A percentile compares a stretch with the other conserved stretches of the same genome.
These are phyloP conservation scores for Eulemur albifrons DNA, from an alignment of 2,797 vertebrate species.

Conservation along the genomic window DNA sequence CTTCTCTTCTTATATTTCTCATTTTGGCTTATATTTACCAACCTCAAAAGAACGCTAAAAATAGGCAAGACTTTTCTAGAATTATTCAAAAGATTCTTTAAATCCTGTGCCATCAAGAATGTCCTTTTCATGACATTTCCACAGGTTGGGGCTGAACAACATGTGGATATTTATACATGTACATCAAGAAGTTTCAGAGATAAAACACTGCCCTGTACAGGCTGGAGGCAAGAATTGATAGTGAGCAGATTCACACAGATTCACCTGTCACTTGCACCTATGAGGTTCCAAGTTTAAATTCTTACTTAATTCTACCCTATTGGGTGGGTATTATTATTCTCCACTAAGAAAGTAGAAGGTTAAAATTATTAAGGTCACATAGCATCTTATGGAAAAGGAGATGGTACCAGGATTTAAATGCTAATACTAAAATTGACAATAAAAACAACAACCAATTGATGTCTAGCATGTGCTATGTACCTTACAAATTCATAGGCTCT, in stretches of 20 bases:
- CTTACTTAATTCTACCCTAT: background rate
- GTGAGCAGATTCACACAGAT: background rate
- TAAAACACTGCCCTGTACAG: background rate
- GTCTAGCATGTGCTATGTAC: background rate
- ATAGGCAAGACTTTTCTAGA: background rate
- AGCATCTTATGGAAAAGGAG: background rate
- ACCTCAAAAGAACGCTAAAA: background rate
- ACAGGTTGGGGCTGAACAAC: background rate
- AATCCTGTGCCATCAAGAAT: background rate
- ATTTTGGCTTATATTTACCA: background rate
- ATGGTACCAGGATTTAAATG: background rate
- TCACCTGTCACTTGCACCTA: background rate
- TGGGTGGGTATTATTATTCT: background rate
- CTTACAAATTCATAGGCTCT: background rate
- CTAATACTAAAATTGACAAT: background rate
- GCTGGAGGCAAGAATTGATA: background rate
- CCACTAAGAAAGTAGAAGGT: background rate
- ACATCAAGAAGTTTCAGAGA: background rate
- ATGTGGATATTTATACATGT: background rate
- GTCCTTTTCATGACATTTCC: slow-evolving; percentile 5
- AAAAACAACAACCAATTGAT: background rate
- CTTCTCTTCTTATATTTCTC: slow-evolving; percentile 25
- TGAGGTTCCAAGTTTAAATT: background rate
- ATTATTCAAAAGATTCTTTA: background rate
- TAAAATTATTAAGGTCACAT: background rate